Conservation (phyloP, 2,797 vertebrate genomes). For the Astyanax mexicanus region DNA sequence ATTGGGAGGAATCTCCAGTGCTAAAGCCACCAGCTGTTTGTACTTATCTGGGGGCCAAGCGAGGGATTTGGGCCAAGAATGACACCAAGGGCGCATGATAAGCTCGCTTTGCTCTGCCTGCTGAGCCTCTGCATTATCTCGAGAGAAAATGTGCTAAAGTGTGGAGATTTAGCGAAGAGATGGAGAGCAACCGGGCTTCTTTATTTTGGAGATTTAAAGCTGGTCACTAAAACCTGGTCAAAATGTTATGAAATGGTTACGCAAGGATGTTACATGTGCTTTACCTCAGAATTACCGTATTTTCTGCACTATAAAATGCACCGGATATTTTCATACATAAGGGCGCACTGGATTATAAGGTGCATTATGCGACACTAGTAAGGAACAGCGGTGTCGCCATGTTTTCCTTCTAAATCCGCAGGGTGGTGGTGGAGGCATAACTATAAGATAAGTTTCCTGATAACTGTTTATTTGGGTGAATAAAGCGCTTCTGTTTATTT, state of each 20-base stretch:
- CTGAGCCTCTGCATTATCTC: neutral
- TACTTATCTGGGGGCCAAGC: slow-evolving; percentile 23
- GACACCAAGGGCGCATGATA: slow-evolving; percentile 41
- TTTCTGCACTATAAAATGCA: too few relatives aligned
- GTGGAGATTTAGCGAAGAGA: neutral
- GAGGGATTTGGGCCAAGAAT: slow-evolving; percentile 19
- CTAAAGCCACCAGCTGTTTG: slow-evolving; percentile 24
- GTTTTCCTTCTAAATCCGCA: too few relatives aligned
- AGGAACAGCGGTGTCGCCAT: too few relatives aligned
- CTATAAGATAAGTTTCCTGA: too few relatives aligned
- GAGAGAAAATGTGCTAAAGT: slow-evolving; percentile 18
- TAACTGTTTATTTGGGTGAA: too few relatives aligned
- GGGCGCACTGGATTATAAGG: too few relatives aligned
- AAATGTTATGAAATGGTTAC: neutral
- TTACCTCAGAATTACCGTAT: too few relatives aligned
- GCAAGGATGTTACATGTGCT: neutral
- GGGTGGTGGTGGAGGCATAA: too few relatives aligned
- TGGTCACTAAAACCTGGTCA: neutral
- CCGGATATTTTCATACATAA: too few relatives aligned
- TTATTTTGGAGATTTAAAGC: neutral
- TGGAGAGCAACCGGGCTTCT: neutral
- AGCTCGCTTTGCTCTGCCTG: slow-evolving; percentile 24
- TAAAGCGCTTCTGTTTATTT: too few relatives aligned
- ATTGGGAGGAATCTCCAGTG: slow-evolving; percentile 24
- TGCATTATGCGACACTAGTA: too few relatives aligned